A percentile compares a stretch with the other conserved stretches of the same genome.
Conservation (phyloP, 2,888 invertebrate genomes). For the Spisula solida region DNA sequence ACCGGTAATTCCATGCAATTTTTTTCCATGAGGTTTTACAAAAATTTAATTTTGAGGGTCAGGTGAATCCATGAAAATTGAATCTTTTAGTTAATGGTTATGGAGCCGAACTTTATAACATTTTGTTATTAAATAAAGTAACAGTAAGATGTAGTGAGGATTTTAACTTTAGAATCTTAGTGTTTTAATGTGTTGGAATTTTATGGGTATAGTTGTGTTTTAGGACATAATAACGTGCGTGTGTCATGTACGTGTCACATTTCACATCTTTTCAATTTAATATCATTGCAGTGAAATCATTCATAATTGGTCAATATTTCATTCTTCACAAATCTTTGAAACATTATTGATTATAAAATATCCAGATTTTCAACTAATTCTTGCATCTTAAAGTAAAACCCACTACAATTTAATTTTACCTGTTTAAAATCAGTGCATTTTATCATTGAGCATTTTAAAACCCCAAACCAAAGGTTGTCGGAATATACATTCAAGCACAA, state of each 20-base stretch:
- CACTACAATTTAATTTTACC: background rate
- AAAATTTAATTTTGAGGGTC: too few species aligned
- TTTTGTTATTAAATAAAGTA: background rate
- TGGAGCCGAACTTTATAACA: background rate
- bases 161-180: slow-evolving; percentile 1
- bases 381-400: background rate
- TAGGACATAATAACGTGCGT: background rate
- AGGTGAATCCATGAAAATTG: background rate
- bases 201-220: background rate
- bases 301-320: background rate
- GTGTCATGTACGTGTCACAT: background rate
- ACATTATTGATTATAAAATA: background rate
- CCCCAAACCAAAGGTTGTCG: too few species aligned
- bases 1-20: too few species aligned
- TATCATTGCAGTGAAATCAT: background rate
- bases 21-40: too few species aligned
- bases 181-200: background rate
- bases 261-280: background rate
- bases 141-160: background rate
- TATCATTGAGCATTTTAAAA: too few species aligned
- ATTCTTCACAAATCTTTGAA: background rate
- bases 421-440: too few species aligned
- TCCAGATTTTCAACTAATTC: background rate
- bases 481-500: too few species aligned
- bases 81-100: slow-evolving; percentile 5